Conservation (phyloP, 2,797 vertebrate species). For the Furcifer pardalis region DNA sequence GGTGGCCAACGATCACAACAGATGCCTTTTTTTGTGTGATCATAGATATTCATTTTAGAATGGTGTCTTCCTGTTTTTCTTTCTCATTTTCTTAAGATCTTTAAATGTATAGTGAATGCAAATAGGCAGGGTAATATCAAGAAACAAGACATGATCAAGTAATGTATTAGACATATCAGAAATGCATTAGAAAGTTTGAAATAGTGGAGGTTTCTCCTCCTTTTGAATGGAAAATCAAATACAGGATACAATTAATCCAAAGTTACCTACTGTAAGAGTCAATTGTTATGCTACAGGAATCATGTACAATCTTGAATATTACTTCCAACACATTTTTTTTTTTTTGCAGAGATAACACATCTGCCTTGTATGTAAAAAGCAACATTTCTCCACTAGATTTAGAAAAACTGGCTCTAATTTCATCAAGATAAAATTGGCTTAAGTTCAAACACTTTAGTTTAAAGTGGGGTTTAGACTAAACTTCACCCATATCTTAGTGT, state of each 20-base stretch:
- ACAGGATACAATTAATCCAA: too few relatives aligned
- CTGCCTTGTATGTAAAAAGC: background rate
- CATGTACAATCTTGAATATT: background rate
- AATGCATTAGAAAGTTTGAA: too few relatives aligned
- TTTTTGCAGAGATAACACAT: background rate
- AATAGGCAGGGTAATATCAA: background rate
- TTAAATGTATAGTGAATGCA: background rate
- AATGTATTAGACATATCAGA: background rate
- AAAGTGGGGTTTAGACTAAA: background rate
- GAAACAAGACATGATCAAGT: background rate
- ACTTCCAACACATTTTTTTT: too few relatives aligned
- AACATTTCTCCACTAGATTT: background rate
- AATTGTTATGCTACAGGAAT: too few relatives aligned
- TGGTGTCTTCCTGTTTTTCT: background rate
- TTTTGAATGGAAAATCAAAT: too few relatives aligned
- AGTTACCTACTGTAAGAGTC: too few relatives aligned
- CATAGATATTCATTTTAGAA: background rate
- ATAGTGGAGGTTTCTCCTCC: too few relatives aligned
- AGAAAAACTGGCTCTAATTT: background rate
- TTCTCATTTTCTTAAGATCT: background rate
- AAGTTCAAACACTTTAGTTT: background rate
- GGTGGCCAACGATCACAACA: background rate
- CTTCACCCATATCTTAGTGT: background rate
- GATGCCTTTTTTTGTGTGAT: background rate
- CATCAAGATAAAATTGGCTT: background rate